phyloP scores from a whole-genome alignment of 2,113 vertebrate genomes.

The Tricholaema leucomelas region DNA sequence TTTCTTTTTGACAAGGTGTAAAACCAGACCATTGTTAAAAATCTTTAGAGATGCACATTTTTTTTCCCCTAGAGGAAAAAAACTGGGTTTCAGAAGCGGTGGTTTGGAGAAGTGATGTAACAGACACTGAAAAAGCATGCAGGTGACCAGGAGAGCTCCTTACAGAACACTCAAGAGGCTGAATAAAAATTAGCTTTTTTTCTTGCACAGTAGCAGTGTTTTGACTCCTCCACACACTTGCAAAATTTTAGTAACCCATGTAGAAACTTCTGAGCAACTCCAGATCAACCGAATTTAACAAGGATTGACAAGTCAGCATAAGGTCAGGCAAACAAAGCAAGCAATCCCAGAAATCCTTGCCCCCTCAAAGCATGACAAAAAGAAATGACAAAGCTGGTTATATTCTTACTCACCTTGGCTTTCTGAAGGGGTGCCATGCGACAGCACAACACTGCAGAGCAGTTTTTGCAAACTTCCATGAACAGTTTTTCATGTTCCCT shows the following conservation, averaged over 20 bases:
- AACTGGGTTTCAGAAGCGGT: background rate
- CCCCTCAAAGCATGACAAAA: background rate
- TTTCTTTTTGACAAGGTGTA: background rate
- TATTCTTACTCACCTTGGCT: slow-evolving; percentile 84
- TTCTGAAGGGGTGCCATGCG: slow-evolving; percentile 98
- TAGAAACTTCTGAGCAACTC: background rate
- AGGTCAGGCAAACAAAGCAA: background rate
- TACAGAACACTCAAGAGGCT: background rate
- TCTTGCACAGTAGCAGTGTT: background rate
- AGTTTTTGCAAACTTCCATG: slow-evolving; percentile 96
- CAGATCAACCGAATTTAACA: background rate
- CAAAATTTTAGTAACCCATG: background rate
- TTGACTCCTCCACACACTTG: background rate
- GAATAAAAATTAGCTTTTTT: background rate
- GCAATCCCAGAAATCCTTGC: background rate
- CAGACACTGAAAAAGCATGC: background rate
- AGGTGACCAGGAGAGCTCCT: background rate
- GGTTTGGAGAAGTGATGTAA: background rate
- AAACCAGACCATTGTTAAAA: background rate
- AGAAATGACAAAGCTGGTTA: background rate
- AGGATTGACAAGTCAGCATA: background rate
- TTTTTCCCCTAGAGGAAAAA: background rate
- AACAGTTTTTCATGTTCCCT: slow-evolving; percentile 96
- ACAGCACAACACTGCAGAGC: slow-evolving; percentile 94
- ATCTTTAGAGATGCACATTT: background rate